phyloP scores from a whole-genome alignment of 1,140 invertebrate genomes.

The Trichonephila clavipes region DNA sequence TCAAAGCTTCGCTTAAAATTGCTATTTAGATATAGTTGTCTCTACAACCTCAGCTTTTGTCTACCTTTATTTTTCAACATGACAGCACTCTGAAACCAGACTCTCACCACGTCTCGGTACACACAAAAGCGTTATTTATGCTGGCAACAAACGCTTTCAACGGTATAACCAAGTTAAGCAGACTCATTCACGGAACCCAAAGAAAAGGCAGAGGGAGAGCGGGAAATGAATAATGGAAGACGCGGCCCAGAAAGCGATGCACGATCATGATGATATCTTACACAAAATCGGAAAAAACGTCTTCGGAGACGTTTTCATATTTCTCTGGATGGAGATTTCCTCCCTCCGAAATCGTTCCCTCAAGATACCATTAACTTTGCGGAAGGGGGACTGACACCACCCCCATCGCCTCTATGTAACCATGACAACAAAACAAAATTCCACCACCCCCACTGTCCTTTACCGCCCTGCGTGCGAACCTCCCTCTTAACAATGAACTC shows the following conservation, averaged over 20 bases:
- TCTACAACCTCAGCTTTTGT: no score
- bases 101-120: no score
- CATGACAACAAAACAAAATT: slow-evolving; percentile 57
- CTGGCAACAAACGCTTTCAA: not conserved
- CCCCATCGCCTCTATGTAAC: slow-evolving; percentile 17
- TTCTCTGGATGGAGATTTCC: not conserved
- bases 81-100: no score
- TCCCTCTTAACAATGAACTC: slow-evolving; percentile 51
- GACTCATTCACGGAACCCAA: not conserved
- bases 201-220: not conserved
- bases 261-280: slow-evolving; percentile 20
- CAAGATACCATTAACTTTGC: slow-evolving; percentile 61
- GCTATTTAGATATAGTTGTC: no score
- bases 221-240: slow-evolving; percentile 42
- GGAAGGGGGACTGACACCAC: slow-evolving; percentile 2
- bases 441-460: slow-evolving; percentile 15
- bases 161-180: not conserved
- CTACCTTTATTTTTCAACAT: no score
- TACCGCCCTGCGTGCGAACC: slow-evolving; percentile 33
- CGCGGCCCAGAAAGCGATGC: not conserved
- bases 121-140: no score
- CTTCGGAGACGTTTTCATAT: slow-evolving; percentile 52
- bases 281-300: slow-evolving; percentile 18
- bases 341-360: slow-evolving; percentile 48
- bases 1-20: no score